Base-by-base conservation (phyloP, 1,140 invertebrate genomes). In the Cyphomyrmex costatus region DNA sequence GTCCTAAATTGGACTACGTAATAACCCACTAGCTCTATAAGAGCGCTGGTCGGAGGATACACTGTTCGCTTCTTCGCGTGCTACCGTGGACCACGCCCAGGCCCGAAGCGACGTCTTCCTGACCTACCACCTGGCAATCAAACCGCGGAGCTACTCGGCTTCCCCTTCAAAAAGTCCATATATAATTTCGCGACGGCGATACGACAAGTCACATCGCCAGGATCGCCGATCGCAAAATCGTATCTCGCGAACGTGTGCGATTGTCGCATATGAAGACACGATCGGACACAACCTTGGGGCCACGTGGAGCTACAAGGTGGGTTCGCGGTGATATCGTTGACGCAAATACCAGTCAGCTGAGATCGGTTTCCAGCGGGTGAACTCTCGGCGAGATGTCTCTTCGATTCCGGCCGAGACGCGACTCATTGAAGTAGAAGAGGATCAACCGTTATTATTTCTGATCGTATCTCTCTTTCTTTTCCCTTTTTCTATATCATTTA, bases 51-150 rank as follows among this genome's bases (percentile, higher is more conserved):
- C 30, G n/a, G 86, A 85, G 71, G 82, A 86, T 78, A 80, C 80
- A 58, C 58, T 16, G 60, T 71, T 63, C 74, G 78, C 84, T 73
- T 83, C 53, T 19, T 58, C 66, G 60, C 65, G 85, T 89, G 92
- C 92, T 93, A 93, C 92, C 79, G 92, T 68, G 46, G 60, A 89
- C 92, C 93, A 93, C 94, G 93, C 93, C 93, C 93, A 94, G 77
- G 87, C 93, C 92, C 73, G 85, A 36, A 91, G 93, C 93, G 93
- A 93, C 92, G 86, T 89, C 83, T 76, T 63, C 63, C 58, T 56
- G 46, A 86, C 68, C 42, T 80, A 66, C 42, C 77, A 76, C 21
- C 51, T 65, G 24, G 65, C 53, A 83, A 83, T 58, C 46, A 27
- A 42, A 19, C 46, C 66, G 60, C 60, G 30, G 4, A 56, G 65